Percentiles rank a stretch among this genome's conserved stretches.
Evolutionary conservation across 1,140 invertebrate species (phyloP).

Genomic region (Halesus radiatus): DNA sequence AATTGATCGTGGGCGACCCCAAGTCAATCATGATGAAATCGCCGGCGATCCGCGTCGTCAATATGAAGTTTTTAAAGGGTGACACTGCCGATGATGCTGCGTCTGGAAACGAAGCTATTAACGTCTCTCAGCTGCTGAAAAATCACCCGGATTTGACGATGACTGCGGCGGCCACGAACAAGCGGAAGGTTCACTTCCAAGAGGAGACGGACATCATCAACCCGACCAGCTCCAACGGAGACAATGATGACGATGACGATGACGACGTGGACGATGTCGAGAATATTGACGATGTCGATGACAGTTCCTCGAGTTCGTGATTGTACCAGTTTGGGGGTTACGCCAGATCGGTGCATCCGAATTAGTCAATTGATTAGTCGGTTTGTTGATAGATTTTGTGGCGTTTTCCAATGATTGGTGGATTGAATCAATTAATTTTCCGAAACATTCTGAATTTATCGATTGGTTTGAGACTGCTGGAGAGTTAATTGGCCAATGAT

Average conservation of each 20-base stretch:
- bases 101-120: not conserved
- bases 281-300: not conserved
- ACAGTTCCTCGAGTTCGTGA: constrained; percentile 12
- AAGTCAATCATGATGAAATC: not conserved
- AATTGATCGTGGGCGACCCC: not conserved
- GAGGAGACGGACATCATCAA: constrained; percentile 22
- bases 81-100: not conserved
- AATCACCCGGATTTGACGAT: constrained; percentile 38
- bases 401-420: too few species aligned
- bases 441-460: too few species aligned
- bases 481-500: too few species aligned
- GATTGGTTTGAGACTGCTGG: too few species aligned
- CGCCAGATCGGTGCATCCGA: too few species aligned
- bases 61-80: constrained; percentile 35
- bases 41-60: constrained; percentile 25
- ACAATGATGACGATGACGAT: not conserved
- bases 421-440: too few species aligned
- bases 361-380: too few species aligned
- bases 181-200: constrained; percentile 30
- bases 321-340: not conserved
- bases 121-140: constrained; percentile 12
- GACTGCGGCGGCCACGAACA: not conserved
- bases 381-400: too few species aligned
- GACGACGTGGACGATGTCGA: too few species aligned
- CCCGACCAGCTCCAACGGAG: not conserved